Conservation (phyloP, 2,797 vertebrate species). For the Typhlichthys eigenmanni region DNA sequence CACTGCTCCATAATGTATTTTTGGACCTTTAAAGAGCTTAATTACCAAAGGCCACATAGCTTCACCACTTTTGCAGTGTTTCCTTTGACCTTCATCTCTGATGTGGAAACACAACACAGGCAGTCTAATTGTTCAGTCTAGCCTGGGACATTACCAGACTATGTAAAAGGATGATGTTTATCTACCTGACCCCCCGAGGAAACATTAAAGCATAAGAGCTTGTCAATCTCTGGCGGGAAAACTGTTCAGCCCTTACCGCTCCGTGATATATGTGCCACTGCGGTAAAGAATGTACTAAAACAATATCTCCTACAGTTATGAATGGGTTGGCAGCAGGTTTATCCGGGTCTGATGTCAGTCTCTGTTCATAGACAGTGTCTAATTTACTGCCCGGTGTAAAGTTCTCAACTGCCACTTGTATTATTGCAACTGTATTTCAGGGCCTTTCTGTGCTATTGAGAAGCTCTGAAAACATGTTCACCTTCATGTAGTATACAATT, state of each 20-base stretch:
- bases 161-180: slow-evolving; percentile 45
- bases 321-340: slow-evolving; percentile 54
- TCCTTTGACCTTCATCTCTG: slow-evolving; percentile 54
- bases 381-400: slow-evolving; percentile 71
- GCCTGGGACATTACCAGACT: slow-evolving; percentile 47
- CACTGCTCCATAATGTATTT: slow-evolving; percentile 66
- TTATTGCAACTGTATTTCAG: slow-evolving; percentile 78
- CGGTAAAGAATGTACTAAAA: slow-evolving; percentile 63
- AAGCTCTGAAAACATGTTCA: slow-evolving; percentile 68
- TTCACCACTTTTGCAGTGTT: slow-evolving; percentile 42
- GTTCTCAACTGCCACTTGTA: slow-evolving; percentile 62
- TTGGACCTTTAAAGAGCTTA: slow-evolving; percentile 73
- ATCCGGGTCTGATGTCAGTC: slow-evolving; percentile 48
- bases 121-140: slow-evolving; percentile 63
- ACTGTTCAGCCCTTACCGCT: slow-evolving; percentile 11
- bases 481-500: slow-evolving; percentile 57
- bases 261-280: slow-evolving; percentile 55
- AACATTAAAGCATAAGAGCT: slow-evolving; percentile 48
- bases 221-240: slow-evolving; percentile 35
- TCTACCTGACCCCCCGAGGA: slow-evolving; percentile 58
- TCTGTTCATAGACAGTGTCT: slow-evolving; percentile 34
- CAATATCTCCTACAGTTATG: slow-evolving; percentile 58
- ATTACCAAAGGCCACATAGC: slow-evolving; percentile 61
- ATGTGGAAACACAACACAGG: slow-evolving; percentile 64
- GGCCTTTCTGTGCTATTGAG: slow-evolving; percentile 56